Conservation (phyloP, 2,797 vertebrate species). For the Myoxocephalus aenaeus region DNA sequence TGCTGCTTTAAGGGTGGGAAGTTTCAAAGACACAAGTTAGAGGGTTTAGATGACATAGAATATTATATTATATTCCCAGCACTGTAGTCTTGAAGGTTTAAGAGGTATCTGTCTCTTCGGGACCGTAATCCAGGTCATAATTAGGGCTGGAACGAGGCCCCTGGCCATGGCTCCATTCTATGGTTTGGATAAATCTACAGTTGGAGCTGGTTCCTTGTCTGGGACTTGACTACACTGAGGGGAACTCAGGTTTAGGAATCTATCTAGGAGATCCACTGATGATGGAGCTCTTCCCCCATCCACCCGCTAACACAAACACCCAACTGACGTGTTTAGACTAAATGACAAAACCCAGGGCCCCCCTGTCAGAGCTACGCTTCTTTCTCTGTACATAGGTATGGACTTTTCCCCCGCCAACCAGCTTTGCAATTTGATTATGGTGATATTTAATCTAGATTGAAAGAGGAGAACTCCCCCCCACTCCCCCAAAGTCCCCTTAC, state of each 20-base stretch:
- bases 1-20: constrained; percentile 23
- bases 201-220: constrained; percentile 52
- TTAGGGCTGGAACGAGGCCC: constrained; percentile 37
- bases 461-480: constrained; percentile 76
- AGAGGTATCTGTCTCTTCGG: constrained; percentile 41
- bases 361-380: constrained; percentile 75
- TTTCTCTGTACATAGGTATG: constrained; percentile 71
- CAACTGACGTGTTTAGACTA: constrained; percentile 83
- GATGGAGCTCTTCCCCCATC: constrained; percentile 75
- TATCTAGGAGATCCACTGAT: constrained; percentile 83
- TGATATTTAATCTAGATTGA: constrained; percentile 86
- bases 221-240: constrained; percentile 59
- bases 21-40: constrained; percentile 45
- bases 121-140: constrained; percentile 47
- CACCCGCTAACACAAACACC: constrained; percentile 83
- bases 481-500: constrained; percentile 41
- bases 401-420: constrained; percentile 72
- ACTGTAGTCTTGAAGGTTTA: constrained; percentile 21
- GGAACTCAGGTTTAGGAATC: constrained; percentile 80
- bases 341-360: constrained; percentile 85
- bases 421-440: constrained; percentile 82
- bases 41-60: constrained; percentile 22
- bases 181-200: constrained; percentile 55
- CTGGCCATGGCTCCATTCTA: constrained; percentile 25
- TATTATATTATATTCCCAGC: constrained; percentile 33